Base-by-base conservation (phyloP, 1,140 invertebrate genomes). In the Mycetomoellerius zeteki region DNA sequence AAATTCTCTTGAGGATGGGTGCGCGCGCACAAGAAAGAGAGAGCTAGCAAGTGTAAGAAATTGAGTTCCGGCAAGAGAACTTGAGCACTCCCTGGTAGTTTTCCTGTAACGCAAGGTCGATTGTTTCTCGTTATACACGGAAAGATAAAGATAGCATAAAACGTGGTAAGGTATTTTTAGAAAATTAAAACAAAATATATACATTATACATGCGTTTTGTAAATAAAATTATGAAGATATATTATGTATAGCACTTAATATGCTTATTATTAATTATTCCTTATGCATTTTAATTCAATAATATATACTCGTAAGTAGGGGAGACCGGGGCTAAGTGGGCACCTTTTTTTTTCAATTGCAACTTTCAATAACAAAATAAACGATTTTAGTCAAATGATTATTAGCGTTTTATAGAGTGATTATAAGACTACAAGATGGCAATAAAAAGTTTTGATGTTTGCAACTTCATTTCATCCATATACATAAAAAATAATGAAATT, bases 31-130 rank as follows among this genome's bases (percentile, higher is more conserved):
- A 64, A 52, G 16, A n/a, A 7, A 27, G 27, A 37, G 14, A 54
- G 72, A 50, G 56, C 52, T 56, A 50, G 71, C 64, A 62, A 78
- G 64, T 73, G 60, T 76, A 37, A 56, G 85, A 82, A 87, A 82
- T 87, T 87, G 84, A 86, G 85, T 88, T 88, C 81, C 64, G 30
- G 69, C 67, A 37, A 64, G 43, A 52, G 30, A 60, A 85, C 84
- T 84, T 52, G 58, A 60, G 56, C 16, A 52, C 33, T 71, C 37
- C 47, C 24, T 12, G 21, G 14, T 71, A 81, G 52, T 71, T 71
- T 60, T 54, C 43, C 12, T 37, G 43, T 47, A 54, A 27, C 76
- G 67, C 65, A 81, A 86, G 76, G 64, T 80, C 76, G 75, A 71
- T 64, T 50, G 76, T 85, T 85, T 84, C 12, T 75, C 24, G 56